Conservation (phyloP, 2,113 vertebrate species). For the Atrichornis clamosus region DNA sequence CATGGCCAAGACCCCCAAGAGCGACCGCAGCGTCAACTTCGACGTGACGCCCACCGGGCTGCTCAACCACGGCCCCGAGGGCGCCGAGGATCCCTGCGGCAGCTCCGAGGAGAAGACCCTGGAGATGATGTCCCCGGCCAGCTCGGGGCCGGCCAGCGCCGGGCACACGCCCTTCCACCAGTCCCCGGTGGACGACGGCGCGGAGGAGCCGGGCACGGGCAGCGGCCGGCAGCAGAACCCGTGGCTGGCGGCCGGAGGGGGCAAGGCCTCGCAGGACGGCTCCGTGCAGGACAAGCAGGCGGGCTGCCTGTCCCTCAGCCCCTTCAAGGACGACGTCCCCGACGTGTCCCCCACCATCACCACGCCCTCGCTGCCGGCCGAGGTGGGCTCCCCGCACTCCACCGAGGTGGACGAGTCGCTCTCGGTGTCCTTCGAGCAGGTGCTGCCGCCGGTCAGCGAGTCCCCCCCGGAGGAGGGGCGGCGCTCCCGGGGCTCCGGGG, state of each 20-base stretch:
- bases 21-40: constrained; percentile 72
- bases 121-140: constrained; percentile 73
- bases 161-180: constrained; percentile 81
- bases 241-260: neutral
- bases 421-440: constrained; percentile 88
- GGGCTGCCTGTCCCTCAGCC: constrained; percentile 81
- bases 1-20: constrained; percentile 74
- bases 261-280: constrained; percentile 56
- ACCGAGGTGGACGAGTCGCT: constrained; percentile 88
- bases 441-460: constrained; percentile 72
- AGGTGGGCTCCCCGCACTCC: constrained; percentile 86
- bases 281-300: constrained; percentile 71
- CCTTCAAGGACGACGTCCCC: constrained; percentile 72
- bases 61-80: constrained; percentile 55
- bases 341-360: constrained; percentile 83
- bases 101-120: constrained; percentile 81
- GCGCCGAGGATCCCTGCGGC: constrained; percentile 52
- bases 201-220: neutral
- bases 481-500: constrained; percentile 23
- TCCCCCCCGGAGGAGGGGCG: constrained; percentile 62
- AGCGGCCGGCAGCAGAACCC: neutral
- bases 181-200: constrained; percentile 71
- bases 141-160: constrained; percentile 58
- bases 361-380: constrained; percentile 84
- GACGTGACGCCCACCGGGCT: constrained; percentile 76